Conservation (phyloP, 2,797 vertebrate genomes). For the Tragelaphus oryx region DNA sequence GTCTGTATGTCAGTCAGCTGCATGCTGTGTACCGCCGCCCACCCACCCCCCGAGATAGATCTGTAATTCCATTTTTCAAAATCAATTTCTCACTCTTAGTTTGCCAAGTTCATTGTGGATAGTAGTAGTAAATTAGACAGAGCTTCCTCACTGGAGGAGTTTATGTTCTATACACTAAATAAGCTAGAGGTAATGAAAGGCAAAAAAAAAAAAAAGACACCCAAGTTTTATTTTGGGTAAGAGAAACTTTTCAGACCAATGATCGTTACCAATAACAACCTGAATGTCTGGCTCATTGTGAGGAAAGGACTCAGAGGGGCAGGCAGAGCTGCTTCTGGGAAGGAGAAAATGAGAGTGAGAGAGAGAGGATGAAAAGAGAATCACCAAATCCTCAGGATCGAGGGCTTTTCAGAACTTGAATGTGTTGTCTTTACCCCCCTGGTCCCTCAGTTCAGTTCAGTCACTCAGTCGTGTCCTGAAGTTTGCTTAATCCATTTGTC, state of each 20-base stretch:
- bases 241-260: not conserved
- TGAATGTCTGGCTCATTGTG: not conserved
- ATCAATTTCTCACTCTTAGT: not conserved
- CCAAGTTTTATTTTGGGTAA: not conserved
- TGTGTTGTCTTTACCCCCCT: not conserved
- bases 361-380: not conserved
- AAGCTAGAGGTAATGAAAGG: not conserved
- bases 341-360: rapidly evolving
- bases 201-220: not conserved
- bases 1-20: not conserved
- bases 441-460: not conserved
- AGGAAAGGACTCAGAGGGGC: not conserved
- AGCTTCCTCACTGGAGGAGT: not conserved
- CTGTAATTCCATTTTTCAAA: not conserved
- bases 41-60: rapidly evolving
- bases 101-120: not conserved
- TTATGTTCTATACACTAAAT: not conserved
- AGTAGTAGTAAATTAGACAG: not conserved
- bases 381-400: not conserved
- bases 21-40: not conserved
- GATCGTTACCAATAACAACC: not conserved
- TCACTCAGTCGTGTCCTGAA: not conserved
- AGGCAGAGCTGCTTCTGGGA: not conserved
- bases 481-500: not conserved
- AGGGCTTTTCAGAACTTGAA: not conserved